Evolutionary conservation across 2,797 vertebrate species (phyloP).

Genomic region (Labroides dimidiatus): DNA sequence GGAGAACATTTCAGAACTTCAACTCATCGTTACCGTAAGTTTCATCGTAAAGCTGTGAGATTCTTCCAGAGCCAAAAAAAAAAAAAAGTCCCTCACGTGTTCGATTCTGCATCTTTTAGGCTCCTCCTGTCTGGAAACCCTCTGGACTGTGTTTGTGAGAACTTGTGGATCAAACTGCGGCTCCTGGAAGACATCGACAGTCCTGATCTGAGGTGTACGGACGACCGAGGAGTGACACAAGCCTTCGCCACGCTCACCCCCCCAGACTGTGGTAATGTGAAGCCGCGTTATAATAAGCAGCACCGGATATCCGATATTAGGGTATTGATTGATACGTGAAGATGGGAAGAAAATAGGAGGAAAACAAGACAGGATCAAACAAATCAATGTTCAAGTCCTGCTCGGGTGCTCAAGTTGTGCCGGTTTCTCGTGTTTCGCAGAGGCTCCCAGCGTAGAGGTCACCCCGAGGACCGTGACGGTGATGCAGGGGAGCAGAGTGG

Average conservation of each 20-base stretch:
- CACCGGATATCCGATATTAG: conserved; percentile 19
- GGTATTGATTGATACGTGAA: neutral
- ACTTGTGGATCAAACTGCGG: conserved; percentile 95
- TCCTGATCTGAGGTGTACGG: conserved; percentile 89
- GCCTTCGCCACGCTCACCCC: conserved; percentile 86
- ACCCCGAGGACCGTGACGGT: conserved; percentile 86
- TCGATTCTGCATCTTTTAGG: conserved; percentile 49
- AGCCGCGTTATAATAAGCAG: conserved; percentile 38
- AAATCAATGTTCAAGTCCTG: conserved; percentile 14
- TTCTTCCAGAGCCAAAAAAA: neutral
- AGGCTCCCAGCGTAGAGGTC: conserved; percentile 89
- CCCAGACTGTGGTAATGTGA: conserved; percentile 92
- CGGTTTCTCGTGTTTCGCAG: conserved; percentile 71
- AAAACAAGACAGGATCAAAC: neutral
- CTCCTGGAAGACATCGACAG: conserved; percentile 85
- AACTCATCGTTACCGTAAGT: conserved; percentile 92
- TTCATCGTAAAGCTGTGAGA: conserved; percentile 11
- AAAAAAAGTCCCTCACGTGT: neutral
- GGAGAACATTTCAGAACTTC: conserved; percentile 93
- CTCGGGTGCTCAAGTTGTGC: conserved; percentile 8
- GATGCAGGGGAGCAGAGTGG: conserved; percentile 89
- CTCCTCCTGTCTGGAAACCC: conserved; percentile 91
- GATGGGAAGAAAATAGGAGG: neutral
- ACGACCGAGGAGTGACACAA: conserved; percentile 84
- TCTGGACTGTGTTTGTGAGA: conserved; percentile 93